Conservation (phyloP, 2,113 vertebrate genomes). For the Cercopithecus mona region DNA sequence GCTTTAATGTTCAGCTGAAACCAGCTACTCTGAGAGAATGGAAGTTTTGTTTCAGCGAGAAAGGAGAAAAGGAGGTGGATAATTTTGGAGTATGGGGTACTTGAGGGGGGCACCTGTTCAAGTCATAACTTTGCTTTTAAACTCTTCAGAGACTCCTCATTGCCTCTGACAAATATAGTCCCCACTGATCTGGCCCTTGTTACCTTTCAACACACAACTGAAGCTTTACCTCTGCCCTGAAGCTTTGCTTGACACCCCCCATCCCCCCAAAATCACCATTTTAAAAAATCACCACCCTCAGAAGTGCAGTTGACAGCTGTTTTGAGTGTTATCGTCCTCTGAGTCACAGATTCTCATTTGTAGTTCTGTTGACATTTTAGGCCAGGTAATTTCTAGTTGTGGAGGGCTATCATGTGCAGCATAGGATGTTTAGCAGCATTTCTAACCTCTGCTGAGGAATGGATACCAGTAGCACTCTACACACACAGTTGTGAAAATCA, state of each 20-base stretch:
- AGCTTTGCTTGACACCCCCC: neutral
- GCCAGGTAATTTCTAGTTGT: neutral
- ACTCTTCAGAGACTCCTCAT: neutral
- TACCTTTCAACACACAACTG: neutral
- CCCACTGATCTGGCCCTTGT: neutral
- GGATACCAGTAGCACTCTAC: neutral
- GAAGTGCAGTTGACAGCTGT: neutral
- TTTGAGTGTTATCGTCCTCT: neutral
- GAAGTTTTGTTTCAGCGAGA: conserved; percentile 48
- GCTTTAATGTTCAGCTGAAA: conserved; percentile 33
- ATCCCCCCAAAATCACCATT: neutral
- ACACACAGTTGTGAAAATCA: neutral
- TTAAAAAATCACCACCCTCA: neutral
- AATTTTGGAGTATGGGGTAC: neutral
- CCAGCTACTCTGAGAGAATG: conserved; percentile 23
- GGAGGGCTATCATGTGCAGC: neutral
- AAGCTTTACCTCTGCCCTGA: conserved; percentile 1
- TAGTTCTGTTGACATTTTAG: neutral
- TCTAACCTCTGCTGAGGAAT: neutral
- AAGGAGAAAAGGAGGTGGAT: conserved; percentile 26
- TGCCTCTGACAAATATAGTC: neutral
- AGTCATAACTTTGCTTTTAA: conserved; percentile 36
- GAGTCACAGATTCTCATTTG: neutral
- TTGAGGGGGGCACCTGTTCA: conserved; percentile 6
- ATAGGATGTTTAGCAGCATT: neutral